Evolutionary conservation across 2,888 invertebrate genomes (phyloP).

Genomic region (Papilio demoleus): DNA sequence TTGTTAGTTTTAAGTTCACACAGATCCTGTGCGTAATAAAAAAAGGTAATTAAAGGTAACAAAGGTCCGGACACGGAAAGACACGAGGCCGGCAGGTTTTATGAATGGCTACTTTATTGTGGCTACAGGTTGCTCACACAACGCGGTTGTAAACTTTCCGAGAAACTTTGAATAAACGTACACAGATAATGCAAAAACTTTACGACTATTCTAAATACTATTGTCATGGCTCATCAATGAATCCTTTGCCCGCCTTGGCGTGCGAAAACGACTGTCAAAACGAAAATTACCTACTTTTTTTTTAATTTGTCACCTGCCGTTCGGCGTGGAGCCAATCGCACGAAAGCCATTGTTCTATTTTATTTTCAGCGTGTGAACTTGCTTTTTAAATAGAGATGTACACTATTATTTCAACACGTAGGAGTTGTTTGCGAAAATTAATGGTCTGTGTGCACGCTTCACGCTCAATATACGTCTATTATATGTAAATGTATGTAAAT

Average conservation of each 20-base stretch:
- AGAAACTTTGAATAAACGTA: slow-evolving; percentile 40
- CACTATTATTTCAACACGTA: slow-evolving; percentile 50
- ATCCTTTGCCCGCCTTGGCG: slow-evolving; percentile 40
- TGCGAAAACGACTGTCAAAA: slow-evolving; percentile 36
- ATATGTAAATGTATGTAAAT: slow-evolving; percentile 29
- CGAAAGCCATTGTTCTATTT: slow-evolving; percentile 48
- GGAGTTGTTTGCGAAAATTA: slow-evolving; percentile 39
- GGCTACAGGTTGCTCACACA: slow-evolving; percentile 16
- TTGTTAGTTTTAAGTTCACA: slow-evolving; percentile 12
- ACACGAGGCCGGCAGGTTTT: slow-evolving; percentile 22
- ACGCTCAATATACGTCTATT: slow-evolving; percentile 35
- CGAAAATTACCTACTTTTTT: slow-evolving; percentile 35
- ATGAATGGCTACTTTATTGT: slow-evolving; percentile 30
- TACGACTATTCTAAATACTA: slow-evolving; percentile 39
- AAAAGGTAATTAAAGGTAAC: slow-evolving; percentile 33
- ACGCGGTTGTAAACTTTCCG: slow-evolving; percentile 35
- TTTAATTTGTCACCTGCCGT: slow-evolving; percentile 48
- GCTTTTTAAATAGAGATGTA: slow-evolving; percentile 47
- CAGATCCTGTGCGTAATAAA: slow-evolving; percentile 19
- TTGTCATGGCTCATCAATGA: slow-evolving; percentile 45
- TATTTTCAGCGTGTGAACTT: slow-evolving; percentile 51
- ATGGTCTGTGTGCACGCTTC: slow-evolving; percentile 36
- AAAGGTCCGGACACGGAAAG: slow-evolving; percentile 22
- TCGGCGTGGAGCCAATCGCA: slow-evolving; percentile 48
- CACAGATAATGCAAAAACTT: slow-evolving; percentile 39